phyloP scores from a whole-genome alignment of 2,113 vertebrate species.

The Paraplagusia blochii region DNA sequence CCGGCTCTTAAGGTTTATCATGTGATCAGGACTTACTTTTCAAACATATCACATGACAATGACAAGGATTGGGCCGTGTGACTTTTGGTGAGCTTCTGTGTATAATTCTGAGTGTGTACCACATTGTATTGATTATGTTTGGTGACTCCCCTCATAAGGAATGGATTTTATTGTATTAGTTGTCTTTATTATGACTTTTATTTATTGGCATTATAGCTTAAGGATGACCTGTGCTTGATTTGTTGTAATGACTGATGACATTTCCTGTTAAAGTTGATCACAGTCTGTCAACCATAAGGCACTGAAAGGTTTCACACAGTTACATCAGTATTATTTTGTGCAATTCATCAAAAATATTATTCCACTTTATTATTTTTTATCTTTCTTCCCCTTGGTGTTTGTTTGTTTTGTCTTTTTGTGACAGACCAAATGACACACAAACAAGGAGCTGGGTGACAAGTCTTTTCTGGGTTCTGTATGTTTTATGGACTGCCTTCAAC shows the following conservation, averaged over 20 bases:
- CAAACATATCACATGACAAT: conserved; percentile 11
- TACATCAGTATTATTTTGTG: conserved; percentile 70
- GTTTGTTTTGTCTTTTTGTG: conserved; percentile 21
- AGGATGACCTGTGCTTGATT: conserved; percentile 33
- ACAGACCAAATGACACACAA: conserved; percentile 51
- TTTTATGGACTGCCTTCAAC: neutral
- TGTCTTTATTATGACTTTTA: conserved; percentile 50
- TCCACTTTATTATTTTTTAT: conserved; percentile 57
- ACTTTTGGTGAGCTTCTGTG: conserved; percentile 9
- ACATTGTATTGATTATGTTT: conserved; percentile 27
- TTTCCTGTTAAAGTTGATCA: conserved; percentile 28
- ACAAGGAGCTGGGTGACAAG: neutral
- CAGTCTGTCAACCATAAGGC: conserved; percentile 27
- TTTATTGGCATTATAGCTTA: conserved; percentile 68
- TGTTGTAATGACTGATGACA: conserved; percentile 37
- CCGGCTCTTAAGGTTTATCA: neutral
- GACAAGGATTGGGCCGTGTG: no score
- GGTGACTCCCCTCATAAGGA: conserved; percentile 32
- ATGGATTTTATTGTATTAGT: conserved; percentile 49
- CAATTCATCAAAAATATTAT: conserved; percentile 69
- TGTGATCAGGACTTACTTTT: conserved; percentile 14
- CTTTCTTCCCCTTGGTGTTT: neutral
- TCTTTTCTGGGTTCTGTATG: neutral
- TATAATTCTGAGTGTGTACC: conserved; percentile 20
- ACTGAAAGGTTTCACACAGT: conserved; percentile 42